Evolutionary conservation across 1,140 invertebrate genomes (phyloP), one percentile per base, ranked within the genome.

Genomic region (Drosophila neocordata): DNA sequence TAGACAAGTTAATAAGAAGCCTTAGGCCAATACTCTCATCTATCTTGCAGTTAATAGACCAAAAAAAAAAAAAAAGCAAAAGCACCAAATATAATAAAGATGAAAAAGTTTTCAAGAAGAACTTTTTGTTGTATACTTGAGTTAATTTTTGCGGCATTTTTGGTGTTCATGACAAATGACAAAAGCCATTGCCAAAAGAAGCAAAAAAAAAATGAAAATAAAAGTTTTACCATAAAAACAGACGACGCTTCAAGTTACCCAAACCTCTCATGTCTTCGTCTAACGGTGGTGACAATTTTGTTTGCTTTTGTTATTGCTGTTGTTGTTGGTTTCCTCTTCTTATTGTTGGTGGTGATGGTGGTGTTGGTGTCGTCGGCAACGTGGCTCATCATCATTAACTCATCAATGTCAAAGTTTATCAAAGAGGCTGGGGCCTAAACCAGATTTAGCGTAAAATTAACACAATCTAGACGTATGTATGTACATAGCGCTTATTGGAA

Each of bases 361-460:
- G 41, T 24, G 22, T 63, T 56, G 66, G 63, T 62, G 35, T 63
- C n/a, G 41, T 15, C 8, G 41, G 41, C 27, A 31, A 31, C 15
- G 18, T 38, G 65, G 44, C 64, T 77, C 83, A 87, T 87, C 83
- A 87, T 88, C 83, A 87, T 87, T 87, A 87, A 87, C 69, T 88
- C 79, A 88, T 87, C 83, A 87, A 83, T 88, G 83, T 87, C 83
- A 88, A 79, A 88, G 83, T 83, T 88, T 75, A 79, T 89, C 84
- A 87, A 87, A 81, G 82, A 73, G 73, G 69, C 65, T 53, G 58
- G 58, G 61, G 65, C 66, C 77, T 71, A 81, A 81, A 85, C 69
- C 82, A 87, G 82, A 88, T 88, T 87, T 88, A 82, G 82, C 82
- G 82, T 87, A 82, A 87, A 87, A 87, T 87, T 87, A 87, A 87